phyloP scores from a whole-genome alignment of 2,113 vertebrate genomes.

The Limanda limanda region DNA sequence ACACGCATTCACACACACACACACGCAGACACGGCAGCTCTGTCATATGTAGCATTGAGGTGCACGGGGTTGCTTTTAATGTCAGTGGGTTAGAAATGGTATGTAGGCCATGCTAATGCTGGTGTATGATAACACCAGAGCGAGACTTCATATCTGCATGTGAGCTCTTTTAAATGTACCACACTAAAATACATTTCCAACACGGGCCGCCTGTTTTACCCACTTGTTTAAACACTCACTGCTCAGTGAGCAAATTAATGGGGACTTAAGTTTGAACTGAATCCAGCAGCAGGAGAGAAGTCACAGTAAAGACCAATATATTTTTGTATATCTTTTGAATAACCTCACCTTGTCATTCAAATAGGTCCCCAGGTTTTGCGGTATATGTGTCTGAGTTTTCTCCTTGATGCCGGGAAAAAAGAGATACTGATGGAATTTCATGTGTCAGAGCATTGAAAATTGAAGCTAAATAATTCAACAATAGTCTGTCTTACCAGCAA shows the following conservation, averaged over 20 bases:
- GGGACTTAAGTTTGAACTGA: constrained; percentile 19
- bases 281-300: background rate
- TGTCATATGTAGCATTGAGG: constrained; percentile 26
- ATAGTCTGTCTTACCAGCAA: constrained; percentile 40
- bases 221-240: constrained; percentile 3
- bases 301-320: background rate
- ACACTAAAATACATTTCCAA: constrained; percentile 37
- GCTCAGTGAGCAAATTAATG: background rate
- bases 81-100: constrained; percentile 58
- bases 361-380: background rate
- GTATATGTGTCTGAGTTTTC: background rate
- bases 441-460: constrained; percentile 35
- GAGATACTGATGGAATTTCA: constrained; percentile 27
- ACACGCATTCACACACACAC: constrained; percentile 33
- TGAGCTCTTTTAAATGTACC: constrained; percentile 28
- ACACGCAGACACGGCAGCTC: constrained; percentile 27
- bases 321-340: background rate
- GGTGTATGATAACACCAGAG: constrained; percentile 52
- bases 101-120: constrained; percentile 53
- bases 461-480: constrained; percentile 57
- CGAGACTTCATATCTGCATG: constrained; percentile 51
- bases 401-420: background rate
- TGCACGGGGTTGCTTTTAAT: constrained; percentile 28
- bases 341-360: background rate
- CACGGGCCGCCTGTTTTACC: constrained; percentile 23